Base-by-base conservation (phyloP, 2,797 vertebrate genomes). In the Phalloptychus januarius region DNA sequence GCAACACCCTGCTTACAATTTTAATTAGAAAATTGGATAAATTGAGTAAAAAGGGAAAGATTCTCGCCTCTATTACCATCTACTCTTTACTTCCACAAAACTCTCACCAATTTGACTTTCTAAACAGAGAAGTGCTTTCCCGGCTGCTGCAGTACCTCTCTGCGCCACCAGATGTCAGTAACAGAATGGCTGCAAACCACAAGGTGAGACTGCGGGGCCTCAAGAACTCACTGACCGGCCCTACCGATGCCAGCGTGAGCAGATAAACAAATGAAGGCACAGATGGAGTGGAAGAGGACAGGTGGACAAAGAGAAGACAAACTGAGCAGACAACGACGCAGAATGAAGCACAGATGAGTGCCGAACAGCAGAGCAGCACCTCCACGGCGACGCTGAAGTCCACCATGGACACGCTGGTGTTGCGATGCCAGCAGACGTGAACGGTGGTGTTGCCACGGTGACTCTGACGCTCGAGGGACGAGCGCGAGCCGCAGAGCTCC, bases 391-490 rank as follows among this genome's bases (percentile, higher is more conserved):
- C 91, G 83, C 97, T 99, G 85, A 98, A 98, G 95, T 99, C 98
- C 95, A 99, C 94, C 95, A 98, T 97, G 95, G 98, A 99, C 89
- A 99, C 96, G 18, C 97, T 98, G 61, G 97, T 98, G 96, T 97
- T 97, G 81, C 97, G 97, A 90, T 97, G 96, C 98, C 98, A 99
- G 96, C 98, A 99, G 86, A 99, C 97, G 54, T 98, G 97, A 95
- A 97, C 93, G 0, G 96, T 98, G 80, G 96, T 98, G 95, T 97
- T 98, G 83, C 96, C 96, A 28, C 97, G 96, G 91, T 96, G 97
- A 76, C 96, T 95, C 88, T 97, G 97, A 79, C 97, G 96, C 94
- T 99, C 98, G 79, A 98, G 95, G 7, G 98, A 99, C 5, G 96
- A 97, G 84, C 96, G 97, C 0, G 97, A 98, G 72, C 97, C 95